Percentiles rank a stretch among this genome's conserved stretches.
Evolutionary conservation across 2,113 vertebrate genomes (phyloP).

Genomic region (Zeus faber): DNA sequence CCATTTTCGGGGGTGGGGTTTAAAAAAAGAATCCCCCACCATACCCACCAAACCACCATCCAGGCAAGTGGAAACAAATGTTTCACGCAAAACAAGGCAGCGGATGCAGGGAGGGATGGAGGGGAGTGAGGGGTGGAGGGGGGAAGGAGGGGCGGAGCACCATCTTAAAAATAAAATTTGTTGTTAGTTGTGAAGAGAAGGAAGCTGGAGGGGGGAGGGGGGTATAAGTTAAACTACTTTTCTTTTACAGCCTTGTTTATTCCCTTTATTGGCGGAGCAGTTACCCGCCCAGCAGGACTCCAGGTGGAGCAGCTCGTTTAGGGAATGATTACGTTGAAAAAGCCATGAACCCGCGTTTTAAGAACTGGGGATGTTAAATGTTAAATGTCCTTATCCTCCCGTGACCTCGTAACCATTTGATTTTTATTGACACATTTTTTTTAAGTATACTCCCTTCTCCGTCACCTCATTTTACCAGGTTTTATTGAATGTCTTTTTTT

Average conservation of each 20-base stretch:
- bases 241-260: constrained; percentile 81
- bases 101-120: constrained; percentile 53
- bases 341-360: constrained; percentile 72
- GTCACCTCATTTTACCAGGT: too few species aligned
- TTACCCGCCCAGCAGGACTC: constrained; percentile 69
- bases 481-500: too few species aligned
- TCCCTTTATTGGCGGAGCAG: constrained; percentile 78
- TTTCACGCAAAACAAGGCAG: constrained; percentile 75
- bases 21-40: too few species aligned
- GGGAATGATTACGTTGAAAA: constrained; percentile 50
- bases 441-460: too few species aligned
- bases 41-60: too few species aligned
- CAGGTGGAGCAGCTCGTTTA: constrained; percentile 57
- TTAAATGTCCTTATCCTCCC: too few species aligned
- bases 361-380: constrained; percentile 76
- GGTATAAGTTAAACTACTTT: constrained; percentile 56
- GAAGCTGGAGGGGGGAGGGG: constrained; percentile 71
- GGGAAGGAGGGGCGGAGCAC: neutral
- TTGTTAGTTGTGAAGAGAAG: too few species aligned
- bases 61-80: constrained; percentile 78
- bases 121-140: neutral
- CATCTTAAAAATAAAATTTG: constrained; percentile 86
- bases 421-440: too few species aligned
- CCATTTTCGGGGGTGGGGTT: constrained; percentile 75
- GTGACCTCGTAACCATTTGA: too few species aligned